Evolutionary conservation across 2,797 vertebrate species (phyloP).

Genomic region (Poecilia wingei): DNA sequence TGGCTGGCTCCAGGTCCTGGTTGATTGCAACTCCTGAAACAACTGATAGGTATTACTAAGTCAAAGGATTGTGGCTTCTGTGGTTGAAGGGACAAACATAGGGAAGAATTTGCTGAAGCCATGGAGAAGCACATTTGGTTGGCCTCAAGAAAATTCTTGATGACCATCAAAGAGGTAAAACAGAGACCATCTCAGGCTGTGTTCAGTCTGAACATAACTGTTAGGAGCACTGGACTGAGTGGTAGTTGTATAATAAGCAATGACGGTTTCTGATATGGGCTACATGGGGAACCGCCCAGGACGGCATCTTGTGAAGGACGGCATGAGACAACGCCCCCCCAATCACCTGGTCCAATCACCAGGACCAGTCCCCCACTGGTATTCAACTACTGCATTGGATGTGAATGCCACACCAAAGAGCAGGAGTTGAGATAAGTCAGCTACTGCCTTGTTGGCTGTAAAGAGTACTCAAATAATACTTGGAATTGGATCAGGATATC

Average conservation of each 20-base stretch:
- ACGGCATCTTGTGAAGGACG: too few relatives aligned
- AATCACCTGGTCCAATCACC: too few relatives aligned
- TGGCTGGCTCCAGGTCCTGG: neutral
- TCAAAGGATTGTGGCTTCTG: neutral
- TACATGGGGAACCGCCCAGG: too few relatives aligned
- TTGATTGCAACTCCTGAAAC: neutral
- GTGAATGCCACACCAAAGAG: neutral
- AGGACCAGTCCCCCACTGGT: too few relatives aligned
- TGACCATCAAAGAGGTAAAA: neutral
- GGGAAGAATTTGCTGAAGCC: neutral
- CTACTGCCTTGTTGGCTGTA: neutral
- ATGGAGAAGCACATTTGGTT: neutral
- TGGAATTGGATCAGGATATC: neutral
- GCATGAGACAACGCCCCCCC: too few relatives aligned
- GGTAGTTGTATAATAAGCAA: too few relatives aligned
- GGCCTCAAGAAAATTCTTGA: neutral
- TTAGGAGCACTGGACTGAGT: neutral
- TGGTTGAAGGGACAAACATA: neutral
- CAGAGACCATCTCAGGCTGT: neutral
- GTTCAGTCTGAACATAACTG: neutral
- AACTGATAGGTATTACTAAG: neutral
- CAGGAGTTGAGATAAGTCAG: neutral
- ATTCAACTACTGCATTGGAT: too few relatives aligned
- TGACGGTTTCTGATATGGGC: too few relatives aligned
- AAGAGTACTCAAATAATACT: neutral